Evolutionary conservation across 2,113 vertebrate species (phyloP), one percentile per base, ranked within the genome.

Genomic region (Ammodytes dubius): DNA sequence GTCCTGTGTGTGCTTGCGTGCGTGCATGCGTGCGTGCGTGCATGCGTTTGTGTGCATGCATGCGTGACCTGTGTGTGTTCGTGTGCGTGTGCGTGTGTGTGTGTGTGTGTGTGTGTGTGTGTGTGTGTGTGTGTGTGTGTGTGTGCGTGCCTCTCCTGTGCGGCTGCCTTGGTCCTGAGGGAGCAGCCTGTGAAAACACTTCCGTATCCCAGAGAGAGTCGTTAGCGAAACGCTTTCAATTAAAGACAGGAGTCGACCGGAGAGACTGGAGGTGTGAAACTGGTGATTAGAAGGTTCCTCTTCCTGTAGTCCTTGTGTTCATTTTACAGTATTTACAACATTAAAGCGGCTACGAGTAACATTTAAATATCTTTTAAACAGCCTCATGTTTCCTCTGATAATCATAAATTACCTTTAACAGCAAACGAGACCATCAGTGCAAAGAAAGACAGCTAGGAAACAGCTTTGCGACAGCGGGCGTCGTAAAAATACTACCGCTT

Each of bases 211-310:
- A 79, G 50, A 72, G 87, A 89, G 92, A 76, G 84, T 88, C 52
- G 89, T 93, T 92, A 91, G 85, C 27, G 74, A 77, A 73, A n/a
- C 59, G 11, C 49, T 80, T 93, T 91, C 86, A 88, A 92, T 93
- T 92, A 91, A 72, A 75, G 69, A 42, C 63, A 70, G 15, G 53
- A 67, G 75, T 45, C 74, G 19, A 63, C 69, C 70, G 68, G 54
- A 71, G 81, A 52, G 74, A 73, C 70, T 49, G 10, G 0, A 4
- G 35, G 43, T 39, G 61, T 47, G 46, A 59, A 15, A 79, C 77
- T 72, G 61, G 66, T 87, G 88, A 93, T 89, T 90, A 90, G 50
- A 19, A 87, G 81, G 72, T 83, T 92, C 87, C 80, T 61, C 77
- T 52, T 68, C 60, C 76, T 93, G 61, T 74, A 85, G 74, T 79